Conservation (phyloP, 1,140 invertebrate genomes). For the Sinonovacula constricta region DNA sequence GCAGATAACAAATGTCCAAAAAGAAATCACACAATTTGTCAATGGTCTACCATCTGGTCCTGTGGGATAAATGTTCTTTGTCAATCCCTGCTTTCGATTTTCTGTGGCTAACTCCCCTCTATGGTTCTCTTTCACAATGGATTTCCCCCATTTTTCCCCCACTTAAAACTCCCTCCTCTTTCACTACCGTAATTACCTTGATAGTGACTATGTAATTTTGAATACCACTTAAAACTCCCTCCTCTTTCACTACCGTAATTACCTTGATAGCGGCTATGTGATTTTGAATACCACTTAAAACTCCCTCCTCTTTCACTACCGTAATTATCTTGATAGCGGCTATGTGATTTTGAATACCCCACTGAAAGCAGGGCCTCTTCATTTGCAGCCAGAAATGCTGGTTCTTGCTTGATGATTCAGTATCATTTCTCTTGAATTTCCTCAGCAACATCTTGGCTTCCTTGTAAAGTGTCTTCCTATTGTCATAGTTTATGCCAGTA, state of each 20-base stretch:
- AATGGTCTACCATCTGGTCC: constrained; percentile 8
- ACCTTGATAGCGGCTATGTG: background rate
- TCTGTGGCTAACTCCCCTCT: background rate
- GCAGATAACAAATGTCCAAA: constrained; percentile 25
- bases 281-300: constrained; percentile 23
- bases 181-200: constrained; percentile 7
- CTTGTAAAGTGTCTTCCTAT: constrained; percentile 53
- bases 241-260: constrained; percentile 14
- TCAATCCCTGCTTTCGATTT: constrained; percentile 1
- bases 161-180: constrained; percentile 1
- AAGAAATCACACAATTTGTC: constrained; percentile 27
- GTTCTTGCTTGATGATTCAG: constrained; percentile 34
- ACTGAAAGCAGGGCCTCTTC: constrained; percentile 49
- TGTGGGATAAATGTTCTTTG: too few relatives aligned
- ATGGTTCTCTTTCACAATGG: too few relatives aligned
- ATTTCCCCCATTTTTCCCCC: constrained; percentile 8
- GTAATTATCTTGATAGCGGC: background rate
- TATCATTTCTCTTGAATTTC: constrained; percentile 36
- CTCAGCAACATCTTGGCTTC: constrained; percentile 54
- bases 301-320: constrained; percentile 7
- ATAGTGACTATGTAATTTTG: constrained; percentile 5
- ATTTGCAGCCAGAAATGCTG: constrained; percentile 53
- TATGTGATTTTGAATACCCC: constrained; percentile 32
- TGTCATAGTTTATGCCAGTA: constrained; percentile 61
- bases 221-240: constrained; percentile 12